Evolutionary conservation across 2,113 vertebrate species (phyloP).

Genomic region (Malurus alboscapulatus): DNA sequence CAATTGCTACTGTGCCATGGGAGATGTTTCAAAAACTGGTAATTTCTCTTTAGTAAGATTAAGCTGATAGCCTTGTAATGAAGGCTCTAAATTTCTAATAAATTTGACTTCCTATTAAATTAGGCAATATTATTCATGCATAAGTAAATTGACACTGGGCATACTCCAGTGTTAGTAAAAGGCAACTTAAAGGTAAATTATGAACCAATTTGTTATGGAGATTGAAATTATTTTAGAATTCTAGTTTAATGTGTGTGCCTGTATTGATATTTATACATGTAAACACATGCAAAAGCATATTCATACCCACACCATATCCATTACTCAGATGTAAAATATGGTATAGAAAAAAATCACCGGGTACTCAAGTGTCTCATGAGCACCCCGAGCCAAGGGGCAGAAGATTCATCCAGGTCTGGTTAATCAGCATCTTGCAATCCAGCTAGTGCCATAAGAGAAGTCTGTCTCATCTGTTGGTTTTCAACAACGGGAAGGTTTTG

Average conservation of each 20-base stretch:
- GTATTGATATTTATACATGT: not conserved
- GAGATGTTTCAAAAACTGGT: not conserved
- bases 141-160: not conserved
- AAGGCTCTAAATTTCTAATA: not conserved
- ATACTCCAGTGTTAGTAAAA: not conserved
- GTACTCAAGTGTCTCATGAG: not conserved
- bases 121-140: not conserved
- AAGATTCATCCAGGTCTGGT: conserved; percentile 15
- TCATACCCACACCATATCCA: not conserved
- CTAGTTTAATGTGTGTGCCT: not conserved
- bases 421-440: conserved; percentile 28
- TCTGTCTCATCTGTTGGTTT: conserved; percentile 57
- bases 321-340: not conserved
- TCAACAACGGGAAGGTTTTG: conserved; percentile 48
- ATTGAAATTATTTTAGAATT: not conserved
- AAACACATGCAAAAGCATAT: not conserved
- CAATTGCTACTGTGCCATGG: not conserved
- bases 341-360: not conserved
- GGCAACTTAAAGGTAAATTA: not conserved
- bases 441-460: conserved; percentile 22
- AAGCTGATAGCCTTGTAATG: not conserved
- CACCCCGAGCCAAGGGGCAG: rapidly evolving
- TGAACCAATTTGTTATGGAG: not conserved
- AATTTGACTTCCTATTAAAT: not conserved
- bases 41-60: not conserved